Evolutionary conservation across 2,888 invertebrate genomes (phyloP).

Genomic region (Danaus chrysippus): DNA sequence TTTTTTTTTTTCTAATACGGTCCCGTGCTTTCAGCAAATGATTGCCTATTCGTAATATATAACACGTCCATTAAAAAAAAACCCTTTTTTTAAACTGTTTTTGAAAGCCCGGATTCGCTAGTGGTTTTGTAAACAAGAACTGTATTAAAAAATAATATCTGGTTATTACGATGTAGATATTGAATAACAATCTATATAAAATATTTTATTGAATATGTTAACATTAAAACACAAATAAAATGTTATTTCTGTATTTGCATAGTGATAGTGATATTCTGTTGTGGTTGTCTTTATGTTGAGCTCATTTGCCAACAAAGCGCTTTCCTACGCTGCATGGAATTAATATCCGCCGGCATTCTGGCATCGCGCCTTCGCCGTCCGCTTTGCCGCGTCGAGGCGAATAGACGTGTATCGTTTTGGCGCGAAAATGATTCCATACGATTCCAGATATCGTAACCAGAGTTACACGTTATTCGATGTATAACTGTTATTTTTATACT

Average conservation of each 20-base stretch:
- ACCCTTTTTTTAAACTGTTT: too few relatives aligned
- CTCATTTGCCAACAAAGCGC: conserved; percentile 28
- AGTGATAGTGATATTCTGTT: conserved; percentile 14
- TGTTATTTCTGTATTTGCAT: neutral
- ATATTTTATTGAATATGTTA: too few relatives aligned
- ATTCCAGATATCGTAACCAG: conserved; percentile 38
- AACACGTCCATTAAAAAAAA: too few relatives aligned
- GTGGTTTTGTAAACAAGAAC: too few relatives aligned
- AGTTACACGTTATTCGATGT: conserved; percentile 37
- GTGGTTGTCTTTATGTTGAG: conserved; percentile 19
- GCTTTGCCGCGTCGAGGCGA: conserved; percentile 45
- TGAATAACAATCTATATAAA: too few relatives aligned
- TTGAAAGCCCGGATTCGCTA: too few relatives aligned
- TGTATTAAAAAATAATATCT: too few relatives aligned
- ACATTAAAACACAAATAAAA: neutral
- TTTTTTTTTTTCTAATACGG: too few relatives aligned
- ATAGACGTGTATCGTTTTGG: conserved; percentile 45
- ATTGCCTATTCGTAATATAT: too few relatives aligned
- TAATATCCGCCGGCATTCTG: conserved; percentile 18
- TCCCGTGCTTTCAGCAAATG: too few relatives aligned
- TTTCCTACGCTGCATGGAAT: conserved; percentile 21
- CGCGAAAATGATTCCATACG: conserved; percentile 51
- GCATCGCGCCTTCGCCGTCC: conserved; percentile 34
- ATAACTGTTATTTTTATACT: conserved; percentile 49
- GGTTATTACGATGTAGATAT: too few relatives aligned